A percentile compares a stretch with the other conserved stretches of the same genome.
Conservation (phyloP, 2,888 invertebrate genomes). For the Drosophila merina region DNA sequence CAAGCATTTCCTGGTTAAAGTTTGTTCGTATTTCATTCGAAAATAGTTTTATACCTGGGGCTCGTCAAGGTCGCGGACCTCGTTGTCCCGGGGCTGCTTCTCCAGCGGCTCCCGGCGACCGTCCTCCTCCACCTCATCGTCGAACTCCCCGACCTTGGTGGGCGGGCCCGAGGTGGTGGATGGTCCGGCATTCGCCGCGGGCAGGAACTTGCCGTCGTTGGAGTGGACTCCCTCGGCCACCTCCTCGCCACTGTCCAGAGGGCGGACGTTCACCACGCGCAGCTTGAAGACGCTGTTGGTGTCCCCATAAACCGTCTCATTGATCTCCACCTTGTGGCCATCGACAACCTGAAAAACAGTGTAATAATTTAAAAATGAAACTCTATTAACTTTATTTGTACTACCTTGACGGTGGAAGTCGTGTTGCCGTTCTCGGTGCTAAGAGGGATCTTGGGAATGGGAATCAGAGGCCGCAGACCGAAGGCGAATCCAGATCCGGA, state of each 20-base stretch:
- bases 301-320: conserved; percentile 85
- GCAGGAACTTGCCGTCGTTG: conserved; percentile 38
- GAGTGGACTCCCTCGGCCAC: conserved; percentile 62
- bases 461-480: conserved; percentile 42
- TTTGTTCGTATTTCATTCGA: conserved; percentile 26
- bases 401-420: conserved; percentile 83
- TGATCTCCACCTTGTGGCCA: conserved; percentile 86
- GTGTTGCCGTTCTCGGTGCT: conserved; percentile 79
- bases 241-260: conserved; percentile 82
- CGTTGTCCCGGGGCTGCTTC: conserved; percentile 77
- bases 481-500: conserved; percentile 42
- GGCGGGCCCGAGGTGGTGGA: conserved; percentile 57
- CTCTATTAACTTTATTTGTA: too few species aligned
- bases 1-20: conserved; percentile 53
- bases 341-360: conserved; percentile 84
- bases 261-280: conserved; percentile 85
- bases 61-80: conserved; percentile 81
- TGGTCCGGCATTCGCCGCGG: conserved; percentile 16
- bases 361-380: background rate
- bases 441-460: conserved; percentile 48
- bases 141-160: conserved; percentile 38
- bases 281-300: conserved; percentile 84
- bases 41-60: conserved; percentile 81
- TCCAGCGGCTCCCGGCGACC: conserved; percentile 73
- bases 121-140: conserved; percentile 71